Evolutionary conservation across 2,888 invertebrate species (phyloP).

Genomic region (Drosophila pegasa): DNA sequence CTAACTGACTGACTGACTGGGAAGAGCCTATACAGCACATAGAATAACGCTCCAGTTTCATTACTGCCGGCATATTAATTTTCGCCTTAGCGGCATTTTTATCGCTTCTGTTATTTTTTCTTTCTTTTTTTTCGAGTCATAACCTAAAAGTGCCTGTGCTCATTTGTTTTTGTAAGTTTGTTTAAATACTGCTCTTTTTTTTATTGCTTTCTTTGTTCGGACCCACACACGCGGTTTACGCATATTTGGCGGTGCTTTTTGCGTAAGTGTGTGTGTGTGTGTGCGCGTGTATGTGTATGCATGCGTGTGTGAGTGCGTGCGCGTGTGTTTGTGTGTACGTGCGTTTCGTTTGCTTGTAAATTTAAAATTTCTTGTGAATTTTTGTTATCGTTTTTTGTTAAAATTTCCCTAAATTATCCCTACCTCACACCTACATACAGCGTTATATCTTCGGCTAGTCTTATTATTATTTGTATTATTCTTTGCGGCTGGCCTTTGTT

Average conservation of each 20-base stretch:
- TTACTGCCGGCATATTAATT: conserved; percentile 22
- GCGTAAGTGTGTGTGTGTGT: conserved; percentile 1
- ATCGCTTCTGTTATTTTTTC: conserved; percentile 49
- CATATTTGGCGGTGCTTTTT: conserved; percentile 52
- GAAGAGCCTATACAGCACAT: conserved; percentile 16
- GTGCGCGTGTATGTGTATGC: background rate
- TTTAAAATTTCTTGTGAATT: conserved; percentile 23
- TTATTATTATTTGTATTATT: conserved; percentile 4
- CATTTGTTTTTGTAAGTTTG: conserved; percentile 69
- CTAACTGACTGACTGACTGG: conserved; percentile 12
- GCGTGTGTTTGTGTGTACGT: background rate
- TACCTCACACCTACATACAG: conserved; percentile 15
- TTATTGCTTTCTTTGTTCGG: conserved; percentile 69
- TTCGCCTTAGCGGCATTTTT: conserved; percentile 64
- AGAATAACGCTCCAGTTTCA: conserved; percentile 25
- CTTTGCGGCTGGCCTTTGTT: conserved; percentile 41
- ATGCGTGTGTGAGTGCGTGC: background rate
- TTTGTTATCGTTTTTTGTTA: conserved; percentile 6
- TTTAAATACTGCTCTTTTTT: conserved; percentile 60
- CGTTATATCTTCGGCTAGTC: conserved; percentile 8
- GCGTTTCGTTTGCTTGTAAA: conserved; percentile 1
- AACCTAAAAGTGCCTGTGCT: conserved; percentile 67
- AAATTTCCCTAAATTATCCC: conserved; percentile 1
- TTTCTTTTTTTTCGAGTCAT: conserved; percentile 54
- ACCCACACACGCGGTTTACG: conserved; percentile 66